Evolutionary conservation across 2,797 vertebrate genomes (phyloP).

Genomic region (Lithobates sylvaticus): DNA sequence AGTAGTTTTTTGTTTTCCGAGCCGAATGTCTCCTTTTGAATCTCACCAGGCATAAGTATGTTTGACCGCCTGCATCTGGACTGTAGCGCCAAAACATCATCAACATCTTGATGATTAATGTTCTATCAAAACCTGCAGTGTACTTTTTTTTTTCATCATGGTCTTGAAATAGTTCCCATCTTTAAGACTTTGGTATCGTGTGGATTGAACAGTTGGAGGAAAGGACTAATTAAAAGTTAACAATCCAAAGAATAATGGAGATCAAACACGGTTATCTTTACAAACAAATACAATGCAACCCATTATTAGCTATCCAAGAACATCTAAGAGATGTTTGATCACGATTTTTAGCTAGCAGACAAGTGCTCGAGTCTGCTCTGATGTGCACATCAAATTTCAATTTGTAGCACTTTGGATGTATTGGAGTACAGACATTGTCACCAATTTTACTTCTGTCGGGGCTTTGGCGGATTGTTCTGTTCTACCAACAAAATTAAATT

Average conservation of each 20-base stretch:
- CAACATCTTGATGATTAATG: conserved; percentile 37
- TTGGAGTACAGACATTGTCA: conserved; percentile 24
- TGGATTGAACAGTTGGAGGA: conserved; percentile 62
- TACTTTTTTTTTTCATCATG: conserved; percentile 9
- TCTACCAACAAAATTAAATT: conserved; percentile 18
- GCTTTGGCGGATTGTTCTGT: background rate
- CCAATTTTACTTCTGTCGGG: background rate
- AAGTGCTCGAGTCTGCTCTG: conserved; percentile 68
- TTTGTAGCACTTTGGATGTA: conserved; percentile 55
- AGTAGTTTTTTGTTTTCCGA: conserved; percentile 1
- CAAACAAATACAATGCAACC: conserved; percentile 69
- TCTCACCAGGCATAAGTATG: conserved; percentile 13
- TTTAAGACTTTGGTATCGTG: conserved; percentile 48
- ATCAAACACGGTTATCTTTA: conserved; percentile 68
- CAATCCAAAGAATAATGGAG: conserved; percentile 62
- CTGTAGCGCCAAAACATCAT: background rate
- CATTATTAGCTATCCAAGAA: conserved; percentile 72
- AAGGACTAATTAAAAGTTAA: conserved; percentile 63
- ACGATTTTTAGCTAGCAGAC: conserved; percentile 73
- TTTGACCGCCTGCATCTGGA: conserved; percentile 39
- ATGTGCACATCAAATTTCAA: conserved; percentile 78
- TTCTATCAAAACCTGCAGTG: conserved; percentile 21
- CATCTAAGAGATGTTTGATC: conserved; percentile 77
- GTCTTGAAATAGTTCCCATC: conserved; percentile 38
- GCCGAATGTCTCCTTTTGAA: conserved; percentile 28